Percentiles rank a stretch among this genome's conserved stretches.
phyloP scores from a whole-genome alignment of 2,888 invertebrate species.

The Xanthia togata region DNA sequence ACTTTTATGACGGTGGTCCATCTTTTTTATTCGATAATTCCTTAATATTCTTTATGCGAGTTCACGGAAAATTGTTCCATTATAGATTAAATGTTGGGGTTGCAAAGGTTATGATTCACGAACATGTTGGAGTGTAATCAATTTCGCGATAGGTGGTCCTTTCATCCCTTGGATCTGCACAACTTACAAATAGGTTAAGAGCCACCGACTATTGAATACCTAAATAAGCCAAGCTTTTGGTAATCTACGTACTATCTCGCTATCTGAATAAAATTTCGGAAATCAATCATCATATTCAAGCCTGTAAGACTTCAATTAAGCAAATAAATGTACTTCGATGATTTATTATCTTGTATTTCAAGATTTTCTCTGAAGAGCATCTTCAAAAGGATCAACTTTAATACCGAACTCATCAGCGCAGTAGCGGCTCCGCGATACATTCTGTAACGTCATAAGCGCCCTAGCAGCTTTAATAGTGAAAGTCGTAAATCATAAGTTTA shows the following conservation, averaged over 20 bases:
- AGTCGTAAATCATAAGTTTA: constrained; percentile 56
- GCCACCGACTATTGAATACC: not conserved
- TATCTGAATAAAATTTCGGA: not conserved
- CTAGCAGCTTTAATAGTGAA: constrained; percentile 30
- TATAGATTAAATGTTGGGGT: constrained; percentile 25
- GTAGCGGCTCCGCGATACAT: constrained; percentile 21
- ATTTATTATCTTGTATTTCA: constrained; percentile 11
- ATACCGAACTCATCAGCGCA: constrained; percentile 32
- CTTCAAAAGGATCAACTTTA: constrained; percentile 9
- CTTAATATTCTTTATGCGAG: constrained; percentile 55
- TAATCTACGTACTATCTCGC: not conserved
- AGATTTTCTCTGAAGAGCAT: not conserved
- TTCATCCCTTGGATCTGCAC: not conserved
- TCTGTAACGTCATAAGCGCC: constrained; percentile 30
- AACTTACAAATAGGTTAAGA: not conserved
- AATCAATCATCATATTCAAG: not conserved
- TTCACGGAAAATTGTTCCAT: constrained; percentile 58
- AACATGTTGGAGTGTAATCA: not conserved
- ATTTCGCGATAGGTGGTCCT: constrained; percentile 4
- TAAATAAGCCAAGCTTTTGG: not conserved
- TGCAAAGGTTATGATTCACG: constrained; percentile 26
- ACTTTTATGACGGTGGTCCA: constrained; percentile 63
- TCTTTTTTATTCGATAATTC: constrained; percentile 63
- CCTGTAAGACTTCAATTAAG: not conserved
- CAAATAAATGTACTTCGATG: not conserved